Conservation (phyloP, 2,113 vertebrate species). For the Shinisaurus crocodilurus region DNA sequence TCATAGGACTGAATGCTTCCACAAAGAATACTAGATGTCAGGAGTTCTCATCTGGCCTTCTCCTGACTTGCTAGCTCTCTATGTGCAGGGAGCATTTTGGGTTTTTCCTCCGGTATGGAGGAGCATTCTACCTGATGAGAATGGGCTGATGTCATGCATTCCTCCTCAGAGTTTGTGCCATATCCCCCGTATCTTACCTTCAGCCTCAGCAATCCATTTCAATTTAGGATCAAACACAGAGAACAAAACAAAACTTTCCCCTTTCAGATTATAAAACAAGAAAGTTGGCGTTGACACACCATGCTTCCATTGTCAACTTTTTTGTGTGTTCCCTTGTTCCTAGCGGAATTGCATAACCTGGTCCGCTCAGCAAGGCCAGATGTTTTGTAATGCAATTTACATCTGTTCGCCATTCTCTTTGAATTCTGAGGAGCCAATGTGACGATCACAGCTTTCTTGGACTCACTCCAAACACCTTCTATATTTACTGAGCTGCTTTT, state of each 20-base stretch:
- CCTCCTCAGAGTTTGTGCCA: background rate
- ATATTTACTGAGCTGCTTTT: background rate
- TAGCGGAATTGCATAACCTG: background rate
- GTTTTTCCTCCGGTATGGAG: too few species aligned
- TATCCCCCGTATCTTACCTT: background rate
- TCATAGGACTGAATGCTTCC: too few species aligned
- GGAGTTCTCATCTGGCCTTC: background rate
- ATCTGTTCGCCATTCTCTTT: slow-evolving; percentile 5
- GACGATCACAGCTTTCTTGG: slow-evolving; percentile 7
- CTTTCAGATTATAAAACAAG: background rate
- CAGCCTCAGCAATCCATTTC: background rate
- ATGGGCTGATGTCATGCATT: background rate
- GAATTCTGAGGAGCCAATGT: background rate
- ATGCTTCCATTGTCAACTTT: background rate
- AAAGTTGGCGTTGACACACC: background rate
- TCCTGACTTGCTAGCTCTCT: background rate
- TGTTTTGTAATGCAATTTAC: background rate
- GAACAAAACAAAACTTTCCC: too few species aligned
- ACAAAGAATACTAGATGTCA: too few species aligned
- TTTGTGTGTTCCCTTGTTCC: background rate
- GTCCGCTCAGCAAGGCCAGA: background rate
- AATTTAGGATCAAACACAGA: background rate
- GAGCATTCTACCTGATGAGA: background rate
- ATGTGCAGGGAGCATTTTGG: background rate
- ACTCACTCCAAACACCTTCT: background rate